A percentile compares a stretch with the other conserved stretches of the same genome.
phyloP scores from a whole-genome alignment of 2,113 vertebrate species.

The Polypterus bichir region DNA sequence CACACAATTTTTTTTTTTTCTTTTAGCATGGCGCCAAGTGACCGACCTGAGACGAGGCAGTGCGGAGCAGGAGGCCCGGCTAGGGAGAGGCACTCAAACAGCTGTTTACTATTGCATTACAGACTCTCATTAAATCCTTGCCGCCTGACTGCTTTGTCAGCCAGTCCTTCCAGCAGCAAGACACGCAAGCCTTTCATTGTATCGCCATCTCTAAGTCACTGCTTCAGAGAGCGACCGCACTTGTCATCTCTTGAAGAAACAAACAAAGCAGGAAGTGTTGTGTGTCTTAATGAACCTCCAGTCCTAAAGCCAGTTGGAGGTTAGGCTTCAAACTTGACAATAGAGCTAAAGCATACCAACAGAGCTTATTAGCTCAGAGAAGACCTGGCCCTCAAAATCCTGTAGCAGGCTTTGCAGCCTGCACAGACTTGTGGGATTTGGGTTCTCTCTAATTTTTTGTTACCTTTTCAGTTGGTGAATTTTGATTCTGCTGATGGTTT shows the following conservation, averaged over 20 bases:
- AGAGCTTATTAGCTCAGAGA: too few species aligned
- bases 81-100: slow-evolving; percentile 7
- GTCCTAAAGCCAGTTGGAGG: too few species aligned
- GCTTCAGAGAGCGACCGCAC: neutral
- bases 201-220: slow-evolving; percentile 17
- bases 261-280: neutral
- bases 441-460: too few species aligned
- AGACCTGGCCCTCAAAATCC: too few species aligned
- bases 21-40: neutral
- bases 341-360: too few species aligned
- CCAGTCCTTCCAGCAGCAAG: slow-evolving; percentile 25
- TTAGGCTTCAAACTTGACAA: too few species aligned
- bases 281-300: too few species aligned
- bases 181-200: slow-evolving; percentile 32
- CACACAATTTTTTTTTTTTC: neutral
- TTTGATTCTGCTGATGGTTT: too few species aligned
- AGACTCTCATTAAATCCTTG: neutral
- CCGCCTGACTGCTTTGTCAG: neutral
- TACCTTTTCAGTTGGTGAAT: too few species aligned
- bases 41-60: neutral
- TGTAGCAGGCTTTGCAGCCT: too few species aligned
- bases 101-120: slow-evolving; percentile 23
- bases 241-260: neutral
- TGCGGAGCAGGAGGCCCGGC: neutral
- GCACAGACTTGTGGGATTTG: too few species aligned